Evolutionary conservation across 2,888 invertebrate species (phyloP).

Genomic region (Nemotelus nigrinus): DNA sequence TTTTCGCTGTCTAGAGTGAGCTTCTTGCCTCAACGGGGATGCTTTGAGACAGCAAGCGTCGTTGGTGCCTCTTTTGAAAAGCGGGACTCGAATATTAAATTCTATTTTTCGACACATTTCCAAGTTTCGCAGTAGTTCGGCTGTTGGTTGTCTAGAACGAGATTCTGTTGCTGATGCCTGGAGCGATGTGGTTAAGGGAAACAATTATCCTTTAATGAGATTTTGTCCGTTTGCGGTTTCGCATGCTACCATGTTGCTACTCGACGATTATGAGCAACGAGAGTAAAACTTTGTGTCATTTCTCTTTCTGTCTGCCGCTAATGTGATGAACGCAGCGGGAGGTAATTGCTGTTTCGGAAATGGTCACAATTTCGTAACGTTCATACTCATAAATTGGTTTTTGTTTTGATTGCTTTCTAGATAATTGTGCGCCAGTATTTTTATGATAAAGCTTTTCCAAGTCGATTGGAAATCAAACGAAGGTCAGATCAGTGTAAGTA

Average conservation of each 20-base stretch:
- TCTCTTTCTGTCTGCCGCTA: constrained; percentile 39
- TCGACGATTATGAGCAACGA: constrained; percentile 19
- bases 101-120: constrained; percentile 17
- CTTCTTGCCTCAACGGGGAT: constrained; percentile 1
- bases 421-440: no score
- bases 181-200: constrained; percentile 30
- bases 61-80: no score
- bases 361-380: constrained; percentile 43
- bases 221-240: constrained; percentile 35
- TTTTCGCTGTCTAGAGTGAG: not conserved
- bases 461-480: no score
- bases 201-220: constrained; percentile 34
- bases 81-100: constrained; percentile 26
- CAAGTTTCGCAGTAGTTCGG: not conserved
- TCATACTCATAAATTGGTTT: constrained; percentile 44
- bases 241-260: constrained; percentile 8
- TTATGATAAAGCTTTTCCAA: no score
- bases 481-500: no score
- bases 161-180: constrained; percentile 28
- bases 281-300: constrained; percentile 27
- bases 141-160: not conserved
- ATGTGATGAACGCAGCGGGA: constrained; percentile 47
- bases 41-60: not conserved
- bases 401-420: constrained; percentile 39
- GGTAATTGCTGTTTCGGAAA: constrained; percentile 46